Conservation (phyloP, 2,113 vertebrate species). For the Chloroceryle aenea region DNA sequence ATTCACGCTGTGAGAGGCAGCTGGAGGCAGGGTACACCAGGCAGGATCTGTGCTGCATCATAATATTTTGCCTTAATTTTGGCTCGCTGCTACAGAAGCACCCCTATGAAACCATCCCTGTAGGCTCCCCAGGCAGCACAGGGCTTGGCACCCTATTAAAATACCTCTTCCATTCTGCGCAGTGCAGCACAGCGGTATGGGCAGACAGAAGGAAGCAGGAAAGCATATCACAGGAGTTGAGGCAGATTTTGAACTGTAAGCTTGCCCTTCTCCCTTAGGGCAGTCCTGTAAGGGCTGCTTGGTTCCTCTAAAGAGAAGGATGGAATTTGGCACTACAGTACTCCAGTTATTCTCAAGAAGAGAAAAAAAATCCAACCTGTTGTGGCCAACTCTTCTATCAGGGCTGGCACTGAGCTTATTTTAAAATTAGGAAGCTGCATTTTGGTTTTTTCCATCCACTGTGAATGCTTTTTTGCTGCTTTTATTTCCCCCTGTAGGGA, state of each 20-base stretch:
- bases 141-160: slow-evolving; percentile 28
- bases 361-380: not conserved
- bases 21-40: not conserved
- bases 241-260: not conserved
- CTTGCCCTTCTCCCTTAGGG: not conserved
- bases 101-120: not conserved
- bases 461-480: not conserved
- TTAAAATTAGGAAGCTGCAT: not conserved
- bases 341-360: not conserved
- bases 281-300: not conserved
- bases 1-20: not conserved
- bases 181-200: not conserved
- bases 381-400: not conserved
- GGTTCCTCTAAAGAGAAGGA: not conserved
- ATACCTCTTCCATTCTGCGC: not conserved
- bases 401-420: not conserved
- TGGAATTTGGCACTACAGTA: not conserved
- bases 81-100: not conserved
- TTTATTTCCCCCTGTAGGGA: not conserved
- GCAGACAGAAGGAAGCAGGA: not conserved
- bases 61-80: slow-evolving; percentile 19
- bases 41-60: not conserved
- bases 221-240: not conserved
- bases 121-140: not conserved
- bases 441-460: not conserved